Evolutionary conservation across 2,113 vertebrate genomes (phyloP), one percentile per base, ranked within the genome.

Genomic region (Trogon surrucura): DNA sequence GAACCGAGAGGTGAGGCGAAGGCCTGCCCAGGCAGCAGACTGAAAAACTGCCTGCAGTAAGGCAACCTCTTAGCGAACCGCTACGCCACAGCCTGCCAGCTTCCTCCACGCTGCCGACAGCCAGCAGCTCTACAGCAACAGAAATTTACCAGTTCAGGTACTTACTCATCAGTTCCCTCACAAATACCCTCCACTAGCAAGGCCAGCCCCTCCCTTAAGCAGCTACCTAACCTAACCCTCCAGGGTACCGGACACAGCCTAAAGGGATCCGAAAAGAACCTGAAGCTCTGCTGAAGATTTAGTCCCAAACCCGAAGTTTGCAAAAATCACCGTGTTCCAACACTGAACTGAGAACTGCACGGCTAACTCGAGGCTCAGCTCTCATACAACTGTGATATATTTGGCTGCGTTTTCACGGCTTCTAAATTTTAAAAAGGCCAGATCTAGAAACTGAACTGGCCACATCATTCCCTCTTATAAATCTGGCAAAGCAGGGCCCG

Each of bases 1-100:
- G 23, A 57, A 22, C 16, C 0, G 5, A 69, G 56, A 16, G 5
- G 32, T 0, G 16, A 65, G 32, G 36, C 7, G 13, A 34, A 58
- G 30, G 70, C 30, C 32, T 1, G 6, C 45, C 45, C 2, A 1
- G 57, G 15, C 15, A 77, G 51, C 15, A 44, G 16, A 44, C 41
- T 22, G 50, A 26, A 15, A 34, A 22, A 17, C 53, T 38, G 32
- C 5, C 47, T 57, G 54, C 56, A 53, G 20, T 11, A 15, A 51
- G 38, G 30, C 29, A 22, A 0, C 45, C 32, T 54, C 62, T 15
- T 5, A 5, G 58, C 25, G 9, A 88, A 4, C 58, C 25, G 22
- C 41, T 13, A 41, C 2, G 3, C 7, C 86, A 58, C 44, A 41
- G 5, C 67, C 45, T 18, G 61, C 30, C 11, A 6, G 54, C 50